Conservation (phyloP, 1,140 invertebrate genomes). For the Zaprionus lachaisei region DNA sequence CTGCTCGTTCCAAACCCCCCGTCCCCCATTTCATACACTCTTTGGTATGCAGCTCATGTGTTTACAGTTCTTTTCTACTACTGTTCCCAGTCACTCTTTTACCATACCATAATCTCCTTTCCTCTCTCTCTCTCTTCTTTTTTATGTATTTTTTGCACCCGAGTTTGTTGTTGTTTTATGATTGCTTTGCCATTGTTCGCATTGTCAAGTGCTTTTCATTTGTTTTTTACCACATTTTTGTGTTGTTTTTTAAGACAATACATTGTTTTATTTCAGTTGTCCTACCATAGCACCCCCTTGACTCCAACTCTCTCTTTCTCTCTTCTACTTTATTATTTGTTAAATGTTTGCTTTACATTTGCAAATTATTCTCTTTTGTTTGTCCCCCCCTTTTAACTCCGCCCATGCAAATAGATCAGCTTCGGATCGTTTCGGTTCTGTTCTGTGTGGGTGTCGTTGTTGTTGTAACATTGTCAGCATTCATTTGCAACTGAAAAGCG, state of each 20-base stretch:
- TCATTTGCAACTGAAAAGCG: constrained; percentile 68
- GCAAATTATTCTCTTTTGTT: constrained; percentile 46
- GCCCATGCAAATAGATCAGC: constrained; percentile 39
- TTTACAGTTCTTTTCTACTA: constrained; percentile 16
- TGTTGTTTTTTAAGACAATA: constrained; percentile 16
- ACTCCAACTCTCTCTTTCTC: background rate
- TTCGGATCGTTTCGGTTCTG: constrained; percentile 28
- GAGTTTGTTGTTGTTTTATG: constrained; percentile 30
- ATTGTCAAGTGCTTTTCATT: constrained; percentile 52
- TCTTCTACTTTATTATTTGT: constrained; percentile 20
- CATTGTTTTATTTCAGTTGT: constrained; percentile 44
- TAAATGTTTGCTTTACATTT: constrained; percentile 44
- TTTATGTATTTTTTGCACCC: constrained; percentile 1
- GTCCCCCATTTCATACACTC: background rate
- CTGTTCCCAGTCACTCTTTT: constrained; percentile 3
- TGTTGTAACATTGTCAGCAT: constrained; percentile 63
- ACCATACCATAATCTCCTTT: background rate
- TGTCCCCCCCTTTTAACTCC: background rate
- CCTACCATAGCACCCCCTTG: background rate
- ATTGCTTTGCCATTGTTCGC: constrained; percentile 44
- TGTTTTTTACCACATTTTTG: constrained; percentile 48
- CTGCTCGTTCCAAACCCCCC: background rate
- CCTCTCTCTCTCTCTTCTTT: background rate
- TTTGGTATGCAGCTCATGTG: constrained; percentile 33
- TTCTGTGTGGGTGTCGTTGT: constrained; percentile 8